Evolutionary conservation across 2,113 vertebrate species (phyloP), one percentile per base, ranked within the genome.

Genomic region (Spheniscus mendiculus): DNA sequence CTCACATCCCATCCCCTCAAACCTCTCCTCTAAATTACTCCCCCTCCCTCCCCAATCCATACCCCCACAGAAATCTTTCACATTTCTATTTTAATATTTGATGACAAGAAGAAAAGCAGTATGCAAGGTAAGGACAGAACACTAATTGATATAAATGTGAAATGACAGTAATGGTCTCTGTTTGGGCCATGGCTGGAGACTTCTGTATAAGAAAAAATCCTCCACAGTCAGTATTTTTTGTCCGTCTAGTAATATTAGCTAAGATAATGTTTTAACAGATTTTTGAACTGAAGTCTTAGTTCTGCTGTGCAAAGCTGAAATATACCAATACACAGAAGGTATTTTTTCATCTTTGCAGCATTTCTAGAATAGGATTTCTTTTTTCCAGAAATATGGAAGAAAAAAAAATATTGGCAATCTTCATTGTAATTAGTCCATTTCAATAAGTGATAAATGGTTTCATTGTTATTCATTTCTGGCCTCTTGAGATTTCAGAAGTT

Each of bases 81-180:
- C 16, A 22, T 93, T 93, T 95, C 74, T 90, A 56, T 90, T 96
- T 96, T 70, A 79, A 21, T 87, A 90, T 77, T 79, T 65, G 66
- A 56, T 65, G 70, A 85, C 61, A 94, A 87, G 69, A 81, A 44
- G 61, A 91, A 94, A 95, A 87, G 66, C 40, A 65, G 44, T 40
- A 72, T 61, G 40, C 78, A 93, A 96, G 62, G 78, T 90, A 94
- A 93, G 62, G 89, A 72, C 21, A 49, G 36, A 91, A 80, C 23
- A n/a, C 25, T 88, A 91, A 88, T 66, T 86, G 78, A 88, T 77
- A 87, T 52, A 89, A 83, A 93, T 85, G 11, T 38, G 56, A 93
- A 88, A 91, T 91, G 78, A 93, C 58, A 95, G 58, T 86, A 89
- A 83, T 70, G 45, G 66, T 79, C 73, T 77, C 78, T 91, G 52